Base-by-base conservation (phyloP, 2,888 invertebrate species). In the Acrocera orbiculus region DNA sequence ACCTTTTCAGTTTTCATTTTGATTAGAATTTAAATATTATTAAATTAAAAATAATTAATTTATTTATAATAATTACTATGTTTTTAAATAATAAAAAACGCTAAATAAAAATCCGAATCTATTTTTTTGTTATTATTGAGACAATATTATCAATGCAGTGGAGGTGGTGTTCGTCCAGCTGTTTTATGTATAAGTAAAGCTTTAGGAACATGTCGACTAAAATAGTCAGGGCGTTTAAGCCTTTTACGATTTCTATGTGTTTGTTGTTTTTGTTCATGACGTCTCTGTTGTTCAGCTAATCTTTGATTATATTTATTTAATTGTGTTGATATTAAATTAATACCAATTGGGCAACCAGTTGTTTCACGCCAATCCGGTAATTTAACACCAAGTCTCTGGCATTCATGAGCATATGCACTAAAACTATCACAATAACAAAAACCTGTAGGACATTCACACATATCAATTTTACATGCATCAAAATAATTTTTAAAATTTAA, bases 381-480 rank as follows among this genome's bases (percentile, higher is more conserved):
- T 39, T 69, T 65, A 1, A 78, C 76, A 1, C 86, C 86, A 25
- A 80, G 58, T 15, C 86, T 66, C 40, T 75, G 68, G 52, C 92
- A 92, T 55, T 86, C 86, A 43, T 85, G 74, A 1, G 82, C 81
- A 52, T 90, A 92, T 3, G 90, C 90, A 34, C 77, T 74, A 49
- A 90, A 75, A 40, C 86, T 80, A 45, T 89, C 86, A 57, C 92
- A 92, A 54, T 87, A 82, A 48, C 92, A 92, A 48, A 70, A 68
- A 37, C 70, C 69, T 10, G 70, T 69, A 3, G 80, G 74, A 56
- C 90, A 92, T 50, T 86, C 83, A 52, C 89, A 87, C 62, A 87
- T 80, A 53, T 89, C 89, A 54, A 78, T 65, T 46, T 77, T 69
- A 54, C 92, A 92, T 8, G 89, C 80, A 52, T 78, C 80, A 53